Evolutionary conservation across 2,113 vertebrate genomes (phyloP).

Genomic region (Trachemys scripta): DNA sequence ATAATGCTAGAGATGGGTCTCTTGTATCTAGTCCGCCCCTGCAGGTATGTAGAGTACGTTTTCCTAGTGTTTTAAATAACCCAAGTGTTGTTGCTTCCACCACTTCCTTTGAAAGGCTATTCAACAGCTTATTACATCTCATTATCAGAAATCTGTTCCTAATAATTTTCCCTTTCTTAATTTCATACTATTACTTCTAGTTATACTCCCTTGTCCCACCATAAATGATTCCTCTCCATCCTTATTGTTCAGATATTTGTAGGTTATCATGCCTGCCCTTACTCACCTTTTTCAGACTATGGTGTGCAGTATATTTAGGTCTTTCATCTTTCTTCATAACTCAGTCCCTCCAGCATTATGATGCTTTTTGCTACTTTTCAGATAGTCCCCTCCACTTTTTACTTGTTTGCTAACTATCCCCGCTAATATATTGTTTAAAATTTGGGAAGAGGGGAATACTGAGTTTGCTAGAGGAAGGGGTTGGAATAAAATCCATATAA

Average conservation of each 20-base stretch:
- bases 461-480: neutral
- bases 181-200: neutral
- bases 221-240: neutral
- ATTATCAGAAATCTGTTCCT: neutral
- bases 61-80: slow-evolving; percentile 36
- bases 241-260: neutral
- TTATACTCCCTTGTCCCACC: neutral
- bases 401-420: neutral
- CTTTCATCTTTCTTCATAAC: neutral
- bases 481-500: neutral
- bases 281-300: neutral
- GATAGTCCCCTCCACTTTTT: neutral
- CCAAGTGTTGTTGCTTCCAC: neutral
- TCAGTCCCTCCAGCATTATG: neutral
- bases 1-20: neutral
- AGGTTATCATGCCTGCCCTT: neutral
- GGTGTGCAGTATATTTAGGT: neutral
- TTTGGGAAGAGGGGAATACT: neutral
- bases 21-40: neutral
- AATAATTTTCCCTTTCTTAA: slow-evolving; percentile 23
- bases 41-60: neutral
- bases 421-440: neutral
- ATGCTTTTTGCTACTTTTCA: slow-evolving; percentile 1
- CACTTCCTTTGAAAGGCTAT: neutral
- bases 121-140: neutral